A percentile compares a stretch with the other conserved stretches of the same genome.
Conservation (phyloP, 2,797 vertebrate genomes). For the Anniella stebbinsi region DNA sequence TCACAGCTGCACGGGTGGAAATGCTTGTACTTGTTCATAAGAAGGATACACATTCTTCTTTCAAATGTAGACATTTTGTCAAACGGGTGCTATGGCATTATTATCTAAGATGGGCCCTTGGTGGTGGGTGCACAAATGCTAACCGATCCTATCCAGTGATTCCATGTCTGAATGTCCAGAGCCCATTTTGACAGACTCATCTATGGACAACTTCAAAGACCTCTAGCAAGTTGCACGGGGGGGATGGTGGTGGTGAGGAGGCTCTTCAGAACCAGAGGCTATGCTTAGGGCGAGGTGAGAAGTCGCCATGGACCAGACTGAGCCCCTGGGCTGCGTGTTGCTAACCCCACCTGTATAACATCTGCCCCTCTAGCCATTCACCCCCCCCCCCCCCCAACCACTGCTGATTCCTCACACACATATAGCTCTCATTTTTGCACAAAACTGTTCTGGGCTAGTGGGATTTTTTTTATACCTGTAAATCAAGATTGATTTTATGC, state of each 20-base stretch:
- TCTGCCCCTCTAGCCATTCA: too few relatives aligned
- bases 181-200: not conserved
- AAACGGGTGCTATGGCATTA: too few relatives aligned
- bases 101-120: not conserved
- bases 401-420: too few relatives aligned
- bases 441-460: too few relatives aligned
- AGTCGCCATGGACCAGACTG: too few relatives aligned
- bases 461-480: too few relatives aligned
- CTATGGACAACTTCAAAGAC: not conserved
- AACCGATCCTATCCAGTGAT: not conserved
- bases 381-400: too few relatives aligned
- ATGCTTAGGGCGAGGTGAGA: not conserved
- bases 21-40: not conserved
- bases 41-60: not conserved
- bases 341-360: too few relatives aligned
- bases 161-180: not conserved
- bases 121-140: too few relatives aligned
- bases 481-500: too few relatives aligned
- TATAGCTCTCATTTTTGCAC: too few relatives aligned
- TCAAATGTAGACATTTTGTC: not conserved
- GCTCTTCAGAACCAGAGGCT: not conserved
- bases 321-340: not conserved
- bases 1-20: not conserved
- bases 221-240: not conserved
- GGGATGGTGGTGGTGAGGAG: too few relatives aligned